phyloP scores from a whole-genome alignment of 2,888 invertebrate species.

The Holacanthella duospinosa region DNA sequence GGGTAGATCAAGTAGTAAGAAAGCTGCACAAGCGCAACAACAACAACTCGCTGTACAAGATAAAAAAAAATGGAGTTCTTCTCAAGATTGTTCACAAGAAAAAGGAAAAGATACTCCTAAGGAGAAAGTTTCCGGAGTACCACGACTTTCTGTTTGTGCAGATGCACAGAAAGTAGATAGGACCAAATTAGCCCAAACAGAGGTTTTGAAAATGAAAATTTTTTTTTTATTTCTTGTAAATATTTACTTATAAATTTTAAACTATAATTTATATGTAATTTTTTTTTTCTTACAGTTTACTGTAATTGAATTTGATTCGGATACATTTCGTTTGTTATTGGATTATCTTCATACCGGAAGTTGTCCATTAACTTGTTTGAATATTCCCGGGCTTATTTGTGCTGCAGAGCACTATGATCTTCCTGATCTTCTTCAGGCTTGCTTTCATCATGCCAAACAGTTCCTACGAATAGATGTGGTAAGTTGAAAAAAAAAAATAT shows the following conservation, averaged over 20 bases:
- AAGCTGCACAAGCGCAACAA: conserved; percentile 38
- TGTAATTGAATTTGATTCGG: conserved; percentile 88
- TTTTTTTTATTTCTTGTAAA: not conserved
- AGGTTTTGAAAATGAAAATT: conserved; percentile 46
- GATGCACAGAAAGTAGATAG: conserved; percentile 89
- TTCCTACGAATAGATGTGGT: conserved; percentile 84
- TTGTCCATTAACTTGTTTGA: conserved; percentile 80
- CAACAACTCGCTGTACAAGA: conserved; percentile 67
- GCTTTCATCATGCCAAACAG: conserved; percentile 91
- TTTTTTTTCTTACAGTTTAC: conserved; percentile 57
- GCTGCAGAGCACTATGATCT: conserved; percentile 90
- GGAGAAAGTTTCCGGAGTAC: conserved; percentile 70
- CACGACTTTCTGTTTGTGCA: conserved; percentile 80
- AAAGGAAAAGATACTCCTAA: conserved; percentile 41
- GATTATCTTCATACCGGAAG: conserved; percentile 89
- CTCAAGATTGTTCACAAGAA: conserved; percentile 64
- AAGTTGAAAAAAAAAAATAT: conserved; percentile 39
- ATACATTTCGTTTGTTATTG: conserved; percentile 78
- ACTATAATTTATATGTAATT: no score
- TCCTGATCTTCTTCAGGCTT: conserved; percentile 81
- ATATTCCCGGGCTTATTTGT: conserved; percentile 83
- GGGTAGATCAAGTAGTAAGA: conserved; percentile 69
- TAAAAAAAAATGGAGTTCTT: conserved; percentile 74
- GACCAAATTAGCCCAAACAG: conserved; percentile 81
- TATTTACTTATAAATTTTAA: not conserved